Evolutionary conservation across 30 jellyfish, hydroid and myxozoan species (phyloP), one percentile per base, ranked within the genome.

Genomic region (Hydra vulgaris): DNA sequence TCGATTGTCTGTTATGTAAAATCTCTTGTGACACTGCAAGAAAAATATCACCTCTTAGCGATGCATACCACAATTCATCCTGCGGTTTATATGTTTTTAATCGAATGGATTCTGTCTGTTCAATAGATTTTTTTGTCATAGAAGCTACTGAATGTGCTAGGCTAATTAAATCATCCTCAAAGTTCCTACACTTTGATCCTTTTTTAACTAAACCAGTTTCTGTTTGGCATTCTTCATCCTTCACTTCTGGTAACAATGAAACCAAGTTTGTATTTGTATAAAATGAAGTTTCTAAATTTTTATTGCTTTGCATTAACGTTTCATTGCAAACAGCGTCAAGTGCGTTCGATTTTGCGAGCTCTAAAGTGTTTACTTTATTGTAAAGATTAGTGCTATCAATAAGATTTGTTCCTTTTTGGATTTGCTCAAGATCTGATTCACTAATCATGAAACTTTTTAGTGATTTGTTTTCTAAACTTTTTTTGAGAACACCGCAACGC

Each of bases 21-120:
- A 70, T 66, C 19, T 80, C 53, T 19, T 55, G 83, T 18, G 87
- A 67, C 22, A 80, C 85, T 1, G 87, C 52, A 25, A 80, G 54
- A 80, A 80, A 80, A 16, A 80, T 25, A 68, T 80, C 87, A 17
- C 87, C 87, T 80, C 87, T 80, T 0, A 80, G 61, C 1, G 81
- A 61, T 24, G 70, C 87, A 74, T 80, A 80, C 87, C 87, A 80
- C 70, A 80, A n/a, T 16, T 84, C 87, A 22, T 80, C 84, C 72
- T 80, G 87, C 15, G 87, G 66, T 70, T 80, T 80, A 67, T 26
- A 21, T 7, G 84, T 84, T 70, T 80, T 80, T 15, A 80, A 80
- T 8, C 87, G 80, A 19, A 80, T 80, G 1, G 87, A 70, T 26
- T 80, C 87, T 4, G 87, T 80, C 16, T 69, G 23, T 68, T 54